Evolutionary conservation across 2,797 vertebrate species (phyloP).

Genomic region (Cynodonichthys magdalenae): DNA sequence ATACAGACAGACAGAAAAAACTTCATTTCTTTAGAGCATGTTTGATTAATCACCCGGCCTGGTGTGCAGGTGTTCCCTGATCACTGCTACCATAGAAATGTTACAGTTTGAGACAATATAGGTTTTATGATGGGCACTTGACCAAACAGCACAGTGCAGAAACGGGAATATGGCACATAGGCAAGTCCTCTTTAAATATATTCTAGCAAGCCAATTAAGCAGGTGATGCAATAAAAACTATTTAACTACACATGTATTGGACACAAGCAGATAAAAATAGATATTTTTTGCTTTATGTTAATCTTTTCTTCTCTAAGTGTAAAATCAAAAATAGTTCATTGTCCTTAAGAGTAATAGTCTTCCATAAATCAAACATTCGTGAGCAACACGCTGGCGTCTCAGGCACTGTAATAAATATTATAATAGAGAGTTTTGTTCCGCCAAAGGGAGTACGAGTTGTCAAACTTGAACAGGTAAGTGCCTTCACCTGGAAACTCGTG

Average conservation of each 20-base stretch:
- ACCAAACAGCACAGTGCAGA: constrained; percentile 61
- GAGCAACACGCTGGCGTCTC: constrained; percentile 64
- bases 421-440: constrained; percentile 98
- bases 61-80: constrained; percentile 70
- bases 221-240: constrained; percentile 42
- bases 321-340: constrained; percentile 78
- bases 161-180: constrained; percentile 62
- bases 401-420: constrained; percentile 95
- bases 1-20: constrained; percentile 3
- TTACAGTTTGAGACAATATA: constrained; percentile 51
- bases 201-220: constrained; percentile 50
- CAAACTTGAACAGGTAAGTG: constrained; percentile 96
- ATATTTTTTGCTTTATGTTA: constrained; percentile 53
- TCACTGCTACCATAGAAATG: constrained; percentile 67
- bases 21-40: constrained; percentile 36
- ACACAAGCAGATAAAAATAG: constrained; percentile 72
- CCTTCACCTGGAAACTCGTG: constrained; percentile 97
- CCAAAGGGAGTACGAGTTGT: constrained; percentile 98
- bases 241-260: constrained; percentile 30
- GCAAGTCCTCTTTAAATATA: constrained; percentile 57
- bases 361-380: constrained; percentile 66
- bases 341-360: constrained; percentile 56
- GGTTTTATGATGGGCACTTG: constrained; percentile 61
- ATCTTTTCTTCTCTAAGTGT: constrained; percentile 33
- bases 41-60: constrained; percentile 50